Base-by-base conservation (phyloP, 2,888 invertebrate genomes). In the Heliconius ismenius region DNA sequence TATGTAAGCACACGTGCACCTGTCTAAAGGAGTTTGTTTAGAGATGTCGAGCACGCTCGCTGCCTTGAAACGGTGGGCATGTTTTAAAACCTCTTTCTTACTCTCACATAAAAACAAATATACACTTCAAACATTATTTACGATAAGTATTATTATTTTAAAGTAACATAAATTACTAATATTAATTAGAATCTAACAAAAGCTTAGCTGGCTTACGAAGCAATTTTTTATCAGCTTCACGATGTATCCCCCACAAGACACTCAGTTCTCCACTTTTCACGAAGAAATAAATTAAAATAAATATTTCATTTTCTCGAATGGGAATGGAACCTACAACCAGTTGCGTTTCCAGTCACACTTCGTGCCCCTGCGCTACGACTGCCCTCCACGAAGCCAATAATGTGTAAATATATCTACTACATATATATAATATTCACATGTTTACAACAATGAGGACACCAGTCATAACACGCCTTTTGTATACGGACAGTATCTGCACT, bases 21-120 rank as follows among this genome's bases (percentile, higher is more conserved):
- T 93, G 91, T 90, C 88, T 88, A 92, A 92, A 91, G 90, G 89
- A 85, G 83, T 85, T 86, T 88, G 88, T 89, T 88, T 88, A 85
- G 83, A 86, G 85, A 86, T 83, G 79, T 83, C 73, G 69, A 73
- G 79, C 84, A 83, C 82, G 81, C 75, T 64, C 72, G 81, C 78
- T 82, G 70, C 36, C 70, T 24, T 58, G 58, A 81, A 79, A 79
- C 81, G 78, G 81, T 78, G 76, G 80, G 80, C 83, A 81, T 81
- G 80, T 82, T 83, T 82, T 80, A 85, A 81, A 80, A 83, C 79
- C 77, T 78, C 78, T 79, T 63, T 83, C 82, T 82, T 76, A 76
- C 81, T 79, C 78, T 70, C 78, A 73, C 79, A 43, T 75, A 77
- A 65, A 26, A 24, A 68, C 26, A 73, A 67, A 67, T 65, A 65